Conservation (phyloP, 2,797 vertebrate genomes). For the Orientallactaga sibirica region DNA sequence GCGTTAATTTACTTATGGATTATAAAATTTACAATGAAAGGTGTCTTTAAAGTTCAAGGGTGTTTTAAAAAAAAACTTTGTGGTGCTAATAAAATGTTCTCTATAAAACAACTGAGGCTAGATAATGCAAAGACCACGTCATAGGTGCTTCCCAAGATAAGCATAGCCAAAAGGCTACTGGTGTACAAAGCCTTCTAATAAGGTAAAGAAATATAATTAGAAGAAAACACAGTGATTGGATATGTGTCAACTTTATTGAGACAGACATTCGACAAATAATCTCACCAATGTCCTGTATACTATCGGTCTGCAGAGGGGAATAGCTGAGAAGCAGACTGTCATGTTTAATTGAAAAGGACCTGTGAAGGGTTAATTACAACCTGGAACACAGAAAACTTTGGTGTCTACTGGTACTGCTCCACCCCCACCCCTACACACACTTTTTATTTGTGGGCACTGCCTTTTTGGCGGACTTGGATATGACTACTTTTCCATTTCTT, state of each 20-base stretch:
- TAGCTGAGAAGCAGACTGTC: not conserved
- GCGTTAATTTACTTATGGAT: constrained; percentile 59
- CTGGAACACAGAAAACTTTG: not conserved
- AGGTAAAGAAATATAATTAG: constrained; percentile 21
- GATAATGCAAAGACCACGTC: not conserved
- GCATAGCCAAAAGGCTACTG: not conserved
- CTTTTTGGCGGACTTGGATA: not conserved
- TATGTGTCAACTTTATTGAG: not conserved
- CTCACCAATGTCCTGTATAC: not conserved
- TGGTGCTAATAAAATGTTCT: constrained; percentile 2
- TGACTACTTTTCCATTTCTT: not conserved
- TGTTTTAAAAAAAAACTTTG: constrained; percentile 40
- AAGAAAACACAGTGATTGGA: not conserved
- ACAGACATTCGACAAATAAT: not conserved
- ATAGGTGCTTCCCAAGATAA: constrained; percentile 27
- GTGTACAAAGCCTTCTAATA: constrained; percentile 14
- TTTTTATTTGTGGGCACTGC: not conserved
- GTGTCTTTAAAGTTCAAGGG: constrained; percentile 12
- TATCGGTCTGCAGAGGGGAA: not conserved
- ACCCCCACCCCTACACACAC: too few relatives aligned
- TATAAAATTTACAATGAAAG: constrained; percentile 56
- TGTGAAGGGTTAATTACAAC: too few relatives aligned
- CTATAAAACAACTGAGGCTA: constrained; percentile 45
- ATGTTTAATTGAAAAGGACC: not conserved
- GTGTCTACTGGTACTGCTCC: not conserved